Evolutionary conservation across 2,113 vertebrate genomes (phyloP).

Genomic region (Sialia sialis): DNA sequence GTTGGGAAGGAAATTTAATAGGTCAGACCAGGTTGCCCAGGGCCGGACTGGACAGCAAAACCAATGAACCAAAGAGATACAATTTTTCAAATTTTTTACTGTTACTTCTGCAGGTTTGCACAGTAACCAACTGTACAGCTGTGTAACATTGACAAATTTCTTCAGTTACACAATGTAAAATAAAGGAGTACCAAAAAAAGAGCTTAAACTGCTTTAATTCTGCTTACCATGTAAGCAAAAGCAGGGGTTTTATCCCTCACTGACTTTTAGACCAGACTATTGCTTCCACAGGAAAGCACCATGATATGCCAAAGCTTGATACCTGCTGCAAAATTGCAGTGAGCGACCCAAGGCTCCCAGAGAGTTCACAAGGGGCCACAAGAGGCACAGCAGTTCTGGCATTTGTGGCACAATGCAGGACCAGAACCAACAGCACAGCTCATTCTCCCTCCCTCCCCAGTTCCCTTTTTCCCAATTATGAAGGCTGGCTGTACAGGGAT

Average conservation of each 20-base stretch:
- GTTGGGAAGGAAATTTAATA: neutral
- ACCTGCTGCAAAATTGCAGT: neutral
- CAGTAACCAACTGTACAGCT: neutral
- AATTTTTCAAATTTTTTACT: neutral
- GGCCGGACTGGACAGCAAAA: neutral
- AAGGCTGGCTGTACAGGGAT: neutral
- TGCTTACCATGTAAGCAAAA: neutral
- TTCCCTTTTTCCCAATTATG: neutral
- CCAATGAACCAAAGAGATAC: neutral
- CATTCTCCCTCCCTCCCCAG: neutral
- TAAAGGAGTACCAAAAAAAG: neutral
- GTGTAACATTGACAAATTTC: neutral
- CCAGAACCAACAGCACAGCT: neutral
- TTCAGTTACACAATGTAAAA: neutral
- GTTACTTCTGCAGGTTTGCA: neutral
- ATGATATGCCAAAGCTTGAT: neutral
- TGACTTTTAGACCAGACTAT: neutral
- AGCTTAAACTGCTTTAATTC: neutral
- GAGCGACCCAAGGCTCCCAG: neutral
- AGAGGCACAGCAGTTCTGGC: neutral
- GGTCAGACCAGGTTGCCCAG: neutral
- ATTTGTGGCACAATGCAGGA: neutral
- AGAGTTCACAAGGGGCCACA: accelerated
- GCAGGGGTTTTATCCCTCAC: neutral
- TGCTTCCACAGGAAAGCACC: neutral